Percentiles rank a stretch among this genome's conserved stretches.
Evolutionary conservation across 2,113 vertebrate species (phyloP).

Genomic region (Dendropsophus ebraccatus): DNA sequence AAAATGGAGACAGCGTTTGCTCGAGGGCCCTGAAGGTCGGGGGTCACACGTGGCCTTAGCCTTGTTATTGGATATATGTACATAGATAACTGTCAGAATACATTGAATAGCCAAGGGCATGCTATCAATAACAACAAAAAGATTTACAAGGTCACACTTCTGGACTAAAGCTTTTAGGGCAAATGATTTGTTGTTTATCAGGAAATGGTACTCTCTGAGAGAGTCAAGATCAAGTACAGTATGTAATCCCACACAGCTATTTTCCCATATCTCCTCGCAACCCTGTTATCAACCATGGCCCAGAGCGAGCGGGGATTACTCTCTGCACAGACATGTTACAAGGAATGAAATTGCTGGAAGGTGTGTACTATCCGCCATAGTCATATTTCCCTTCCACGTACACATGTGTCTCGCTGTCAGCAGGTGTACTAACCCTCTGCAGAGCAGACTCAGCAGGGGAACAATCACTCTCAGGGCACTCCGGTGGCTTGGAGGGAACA

Average conservation of each 20-base stretch:
- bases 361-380: neutral
- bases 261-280: slow-evolving; percentile 29
- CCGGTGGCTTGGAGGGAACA: slow-evolving; percentile 12
- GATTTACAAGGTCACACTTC: neutral
- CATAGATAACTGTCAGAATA: neutral
- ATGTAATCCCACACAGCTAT: slow-evolving; percentile 2
- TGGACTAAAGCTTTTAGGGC: neutral
- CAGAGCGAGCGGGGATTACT: slow-evolving; percentile 18
- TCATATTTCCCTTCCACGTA: neutral
- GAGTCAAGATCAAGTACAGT: neutral
- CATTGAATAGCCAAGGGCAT: neutral
- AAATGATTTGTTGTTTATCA: neutral
- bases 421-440: slow-evolving; percentile 2
- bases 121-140: neutral
- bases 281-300: slow-evolving; percentile 10
- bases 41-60: no score
- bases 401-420: neutral
- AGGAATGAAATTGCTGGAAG: slow-evolving; percentile 34
- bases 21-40: no score
- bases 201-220: neutral
- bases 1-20: no score
- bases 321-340: slow-evolving; percentile 45
- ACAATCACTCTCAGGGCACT: neutral
- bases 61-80: neutral
- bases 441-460: neutral